These are phyloP conservation scores for Barnardius zonarius DNA, from an alignment of 2,113 vertebrate genomes.

Conservation along the genomic window DNA sequence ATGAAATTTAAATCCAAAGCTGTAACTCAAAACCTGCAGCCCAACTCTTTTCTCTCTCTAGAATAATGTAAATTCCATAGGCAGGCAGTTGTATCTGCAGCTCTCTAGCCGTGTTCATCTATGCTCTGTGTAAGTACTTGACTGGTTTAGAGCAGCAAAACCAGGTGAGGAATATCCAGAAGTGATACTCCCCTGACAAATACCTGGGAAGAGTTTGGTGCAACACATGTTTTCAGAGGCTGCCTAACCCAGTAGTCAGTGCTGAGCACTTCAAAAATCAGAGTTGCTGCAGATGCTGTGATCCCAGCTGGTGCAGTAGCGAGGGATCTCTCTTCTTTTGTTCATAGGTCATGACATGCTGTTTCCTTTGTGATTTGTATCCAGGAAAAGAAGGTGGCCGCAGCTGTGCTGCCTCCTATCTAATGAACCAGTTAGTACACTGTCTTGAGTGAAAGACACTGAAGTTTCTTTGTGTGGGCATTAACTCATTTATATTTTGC, in stretches of 20 bases:
- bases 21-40: background rate
- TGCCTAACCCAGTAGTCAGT: background rate
- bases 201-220: background rate
- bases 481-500: background rate
- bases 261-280: background rate
- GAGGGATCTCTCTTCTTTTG: background rate
- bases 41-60: background rate
- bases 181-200: background rate
- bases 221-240: background rate
- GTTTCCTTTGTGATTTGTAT: background rate
- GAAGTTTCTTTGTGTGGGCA: background rate
- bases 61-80: background rate
- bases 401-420: background rate
- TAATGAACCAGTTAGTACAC: rapidly evolving
- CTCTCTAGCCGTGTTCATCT: background rate
- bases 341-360: background rate
- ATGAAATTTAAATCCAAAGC: background rate
- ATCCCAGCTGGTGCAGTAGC: background rate
- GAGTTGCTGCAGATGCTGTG: background rate
- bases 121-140: background rate
- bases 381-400: background rate
- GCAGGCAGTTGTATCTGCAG: rapidly evolving
- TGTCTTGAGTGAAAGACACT: background rate
- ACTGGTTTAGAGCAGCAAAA: background rate
- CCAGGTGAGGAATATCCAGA: background rate